Conservation (phyloP, 2,797 vertebrate genomes). For the Balearica regulorum region DNA sequence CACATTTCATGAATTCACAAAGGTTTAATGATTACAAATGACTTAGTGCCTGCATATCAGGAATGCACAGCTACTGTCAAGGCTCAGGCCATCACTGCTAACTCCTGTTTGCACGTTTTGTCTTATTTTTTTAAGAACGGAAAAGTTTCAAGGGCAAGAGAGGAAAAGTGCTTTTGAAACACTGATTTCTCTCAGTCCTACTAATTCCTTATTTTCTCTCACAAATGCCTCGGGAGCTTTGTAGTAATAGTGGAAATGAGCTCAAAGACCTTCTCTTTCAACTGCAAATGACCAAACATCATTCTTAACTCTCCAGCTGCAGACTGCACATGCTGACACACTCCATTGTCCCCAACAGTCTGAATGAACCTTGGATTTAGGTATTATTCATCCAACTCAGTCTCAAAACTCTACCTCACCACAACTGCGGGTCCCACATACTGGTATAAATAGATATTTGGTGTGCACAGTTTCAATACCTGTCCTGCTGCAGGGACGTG, state of each 20-base stretch:
- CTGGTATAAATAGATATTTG: not conserved
- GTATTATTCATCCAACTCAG: not conserved
- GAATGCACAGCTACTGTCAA: not conserved
- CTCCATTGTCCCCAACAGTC: not conserved
- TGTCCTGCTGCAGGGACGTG: too few species aligned
- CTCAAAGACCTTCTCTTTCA: not conserved
- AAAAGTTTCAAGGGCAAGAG: not conserved
- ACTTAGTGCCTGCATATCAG: not conserved
- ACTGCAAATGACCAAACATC: not conserved
- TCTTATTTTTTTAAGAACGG: not conserved
- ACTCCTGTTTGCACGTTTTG: not conserved
- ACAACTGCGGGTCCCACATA: not conserved
- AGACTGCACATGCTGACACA: not conserved
- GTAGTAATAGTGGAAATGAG: not conserved
- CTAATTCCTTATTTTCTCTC: not conserved
- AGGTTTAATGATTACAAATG: not conserved
- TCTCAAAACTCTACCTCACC: not conserved
- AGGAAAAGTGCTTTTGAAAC: not conserved
- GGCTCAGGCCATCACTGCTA: not conserved
- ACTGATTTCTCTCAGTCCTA: not conserved
- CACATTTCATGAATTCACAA: not conserved
- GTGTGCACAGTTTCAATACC: not conserved
- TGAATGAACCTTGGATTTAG: not conserved
- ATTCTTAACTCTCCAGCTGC: not conserved
- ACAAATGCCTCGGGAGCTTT: not conserved